These are phyloP conservation scores for Lycia hirtaria DNA, from an alignment of 2,888 invertebrate species.

Conservation along the genomic window DNA sequence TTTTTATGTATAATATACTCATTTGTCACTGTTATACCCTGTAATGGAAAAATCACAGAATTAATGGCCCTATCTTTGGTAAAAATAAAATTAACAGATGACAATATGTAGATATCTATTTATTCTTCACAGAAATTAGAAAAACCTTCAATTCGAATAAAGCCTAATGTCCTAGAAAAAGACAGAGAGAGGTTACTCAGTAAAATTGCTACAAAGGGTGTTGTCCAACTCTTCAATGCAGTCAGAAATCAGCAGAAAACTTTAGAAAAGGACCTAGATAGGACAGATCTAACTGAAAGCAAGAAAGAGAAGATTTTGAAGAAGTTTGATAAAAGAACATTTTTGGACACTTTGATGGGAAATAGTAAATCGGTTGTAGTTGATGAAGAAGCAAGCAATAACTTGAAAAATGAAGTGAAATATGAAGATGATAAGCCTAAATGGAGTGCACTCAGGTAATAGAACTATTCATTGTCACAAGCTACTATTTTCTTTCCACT, in stretches of 20 bases:
- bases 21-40: no score
- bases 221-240: slow-evolving; percentile 96
- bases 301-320: slow-evolving; percentile 91
- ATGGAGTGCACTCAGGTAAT: slow-evolving; percentile 87
- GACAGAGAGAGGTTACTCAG: slow-evolving; percentile 91
- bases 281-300: slow-evolving; percentile 90
- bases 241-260: slow-evolving; percentile 94
- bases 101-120: neutral
- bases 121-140: slow-evolving; percentile 84
- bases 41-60: no score
- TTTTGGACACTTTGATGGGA: slow-evolving; percentile 92
- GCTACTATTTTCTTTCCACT: no score
- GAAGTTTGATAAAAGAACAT: slow-evolving; percentile 90
- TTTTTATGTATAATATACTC: no score
- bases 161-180: slow-evolving; percentile 91
- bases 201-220: slow-evolving; percentile 96
- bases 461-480: neutral
- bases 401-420: slow-evolving; percentile 71
- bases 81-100: no score
- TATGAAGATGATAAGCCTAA: slow-evolving; percentile 69
- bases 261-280: slow-evolving; percentile 88
- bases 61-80: no score
- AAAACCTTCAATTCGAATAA: slow-evolving; percentile 88
- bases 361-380: slow-evolving; percentile 85
- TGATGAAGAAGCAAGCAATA: slow-evolving; percentile 71